These are phyloP conservation scores for Phortica okadai DNA, from an alignment of 2,888 invertebrate species.

Conservation along the genomic window DNA sequence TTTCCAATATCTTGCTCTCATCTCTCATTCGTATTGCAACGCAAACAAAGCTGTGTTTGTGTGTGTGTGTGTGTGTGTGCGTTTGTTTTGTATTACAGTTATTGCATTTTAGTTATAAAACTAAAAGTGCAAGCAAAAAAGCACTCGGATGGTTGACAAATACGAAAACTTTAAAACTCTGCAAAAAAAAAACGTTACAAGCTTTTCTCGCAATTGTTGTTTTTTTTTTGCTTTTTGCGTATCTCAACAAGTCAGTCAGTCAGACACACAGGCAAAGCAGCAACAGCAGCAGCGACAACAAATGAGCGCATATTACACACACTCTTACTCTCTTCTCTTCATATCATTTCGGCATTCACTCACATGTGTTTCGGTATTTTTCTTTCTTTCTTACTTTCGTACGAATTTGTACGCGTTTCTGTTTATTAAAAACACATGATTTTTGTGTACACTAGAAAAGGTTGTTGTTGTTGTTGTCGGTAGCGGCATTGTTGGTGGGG, in stretches of 20 bases:
- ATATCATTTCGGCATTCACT: slow-evolving; percentile 43
- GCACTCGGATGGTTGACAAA: no score
- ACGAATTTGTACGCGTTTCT: slow-evolving; percentile 29
- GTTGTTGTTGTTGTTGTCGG: slow-evolving; percentile 21
- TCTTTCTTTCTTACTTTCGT: background rate
- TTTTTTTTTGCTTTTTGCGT: slow-evolving; percentile 57
- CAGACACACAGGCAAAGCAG: slow-evolving; percentile 31
- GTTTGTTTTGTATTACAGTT: slow-evolving; percentile 45
- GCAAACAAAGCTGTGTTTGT: background rate
- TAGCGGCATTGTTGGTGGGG: background rate
- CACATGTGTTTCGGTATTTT: slow-evolving; percentile 31
- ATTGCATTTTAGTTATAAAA: no score
- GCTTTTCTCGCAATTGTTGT: slow-evolving; percentile 64
- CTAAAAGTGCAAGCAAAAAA: no score
- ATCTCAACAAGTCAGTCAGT: background rate
- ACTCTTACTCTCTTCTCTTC: slow-evolving; percentile 49
- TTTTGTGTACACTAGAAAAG: slow-evolving; percentile 48
- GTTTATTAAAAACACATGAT: slow-evolving; percentile 71
- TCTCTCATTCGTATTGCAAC: background rate
- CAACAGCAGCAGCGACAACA: slow-evolving; percentile 46
- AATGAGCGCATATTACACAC: slow-evolving; percentile 5
- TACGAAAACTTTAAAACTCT: no score
- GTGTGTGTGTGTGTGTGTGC: slow-evolving; percentile 24
- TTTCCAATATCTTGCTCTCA: slow-evolving; percentile 22
- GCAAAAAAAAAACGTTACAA: slow-evolving; percentile 44